Conservation (phyloP, 2,113 vertebrate genomes). For the Ochotona princeps region DNA sequence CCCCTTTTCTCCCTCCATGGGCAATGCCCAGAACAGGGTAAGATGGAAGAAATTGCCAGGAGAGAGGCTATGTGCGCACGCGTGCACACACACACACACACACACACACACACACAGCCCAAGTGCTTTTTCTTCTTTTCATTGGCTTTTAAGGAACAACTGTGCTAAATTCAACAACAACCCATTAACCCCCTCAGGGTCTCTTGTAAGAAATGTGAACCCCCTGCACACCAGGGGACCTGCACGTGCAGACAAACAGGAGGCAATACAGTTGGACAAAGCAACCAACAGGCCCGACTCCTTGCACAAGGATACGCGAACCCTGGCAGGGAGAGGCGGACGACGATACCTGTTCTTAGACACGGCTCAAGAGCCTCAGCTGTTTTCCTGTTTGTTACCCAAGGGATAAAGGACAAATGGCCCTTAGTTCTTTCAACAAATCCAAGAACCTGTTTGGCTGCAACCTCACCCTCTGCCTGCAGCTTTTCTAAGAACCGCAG, state of each 20-base stretch:
- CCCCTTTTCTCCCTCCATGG: neutral
- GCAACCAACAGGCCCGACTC: slow-evolving; percentile 38
- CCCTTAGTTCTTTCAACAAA: slow-evolving; percentile 85
- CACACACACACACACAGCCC: neutral
- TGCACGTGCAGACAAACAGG: neutral
- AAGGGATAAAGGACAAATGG: slow-evolving; percentile 80
- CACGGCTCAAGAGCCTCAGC: slow-evolving; percentile 74
- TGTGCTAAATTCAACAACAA: neutral
- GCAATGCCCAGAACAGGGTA: neutral
- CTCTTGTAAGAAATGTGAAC: neutral
- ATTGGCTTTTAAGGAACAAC: slow-evolving; percentile 1
- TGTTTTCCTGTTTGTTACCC: slow-evolving; percentile 71
- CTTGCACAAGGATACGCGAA: neutral
- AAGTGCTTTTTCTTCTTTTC: neutral
- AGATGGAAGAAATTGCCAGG: neutral
- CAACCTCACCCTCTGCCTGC: slow-evolving; percentile 54
- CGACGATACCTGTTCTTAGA: slow-evolving; percentile 59
- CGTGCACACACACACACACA: neutral
- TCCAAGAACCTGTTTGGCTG: slow-evolving; percentile 85
- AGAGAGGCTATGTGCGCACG: slow-evolving; percentile 1
- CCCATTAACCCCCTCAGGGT: slow-evolving; percentile 1
- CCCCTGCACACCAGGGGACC: neutral
- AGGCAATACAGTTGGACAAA: slow-evolving; percentile 13
- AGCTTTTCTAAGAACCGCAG: slow-evolving; percentile 68
- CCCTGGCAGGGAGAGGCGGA: neutral